These are phyloP conservation scores for Drosophila varians DNA, from an alignment of 1,140 invertebrate genomes.

Conservation along the genomic window DNA sequence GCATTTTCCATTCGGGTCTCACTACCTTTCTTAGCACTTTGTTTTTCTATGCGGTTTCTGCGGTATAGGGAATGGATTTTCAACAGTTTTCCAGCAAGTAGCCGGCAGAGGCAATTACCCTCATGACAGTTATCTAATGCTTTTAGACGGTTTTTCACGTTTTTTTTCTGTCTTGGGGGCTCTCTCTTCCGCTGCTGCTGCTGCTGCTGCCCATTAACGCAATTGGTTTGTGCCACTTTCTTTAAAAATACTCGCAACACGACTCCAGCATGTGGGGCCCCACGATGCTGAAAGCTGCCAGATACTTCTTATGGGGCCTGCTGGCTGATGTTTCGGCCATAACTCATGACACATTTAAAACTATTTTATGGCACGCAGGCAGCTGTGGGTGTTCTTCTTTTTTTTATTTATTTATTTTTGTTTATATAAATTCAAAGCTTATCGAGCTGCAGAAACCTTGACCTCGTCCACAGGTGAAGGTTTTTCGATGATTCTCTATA, in stretches of 20 bases:
- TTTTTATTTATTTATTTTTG: constrained; percentile 4
- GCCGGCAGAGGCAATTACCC: constrained; percentile 45
- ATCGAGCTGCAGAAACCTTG: constrained; percentile 25
- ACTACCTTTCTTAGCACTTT: no score
- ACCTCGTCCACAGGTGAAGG: constrained; percentile 30
- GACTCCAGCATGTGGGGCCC: constrained; percentile 39
- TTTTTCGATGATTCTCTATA: background rate
- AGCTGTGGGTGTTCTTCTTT: constrained; percentile 25
- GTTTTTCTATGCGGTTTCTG: constrained; percentile 26
- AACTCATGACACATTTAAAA: constrained; percentile 58
- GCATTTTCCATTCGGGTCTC: no score
- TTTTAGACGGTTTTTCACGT: constrained; percentile 4
- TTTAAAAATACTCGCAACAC: constrained; percentile 21
- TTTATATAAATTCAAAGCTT: no score
- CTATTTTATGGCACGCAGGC: constrained; percentile 33
- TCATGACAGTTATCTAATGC: constrained; percentile 60
- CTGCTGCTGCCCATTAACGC: constrained; percentile 51
- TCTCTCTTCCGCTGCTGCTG: constrained; percentile 45
- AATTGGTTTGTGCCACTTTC: constrained; percentile 73
- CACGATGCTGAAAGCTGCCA: constrained; percentile 23
- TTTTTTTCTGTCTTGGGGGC: constrained; percentile 3
- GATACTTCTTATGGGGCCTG: constrained; percentile 17
- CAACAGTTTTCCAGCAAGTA: background rate
- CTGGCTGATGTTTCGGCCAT: constrained; percentile 22
- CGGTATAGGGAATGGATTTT: constrained; percentile 18